Base-by-base conservation (phyloP, 2,797 vertebrate genomes). In the Momotus momota region DNA sequence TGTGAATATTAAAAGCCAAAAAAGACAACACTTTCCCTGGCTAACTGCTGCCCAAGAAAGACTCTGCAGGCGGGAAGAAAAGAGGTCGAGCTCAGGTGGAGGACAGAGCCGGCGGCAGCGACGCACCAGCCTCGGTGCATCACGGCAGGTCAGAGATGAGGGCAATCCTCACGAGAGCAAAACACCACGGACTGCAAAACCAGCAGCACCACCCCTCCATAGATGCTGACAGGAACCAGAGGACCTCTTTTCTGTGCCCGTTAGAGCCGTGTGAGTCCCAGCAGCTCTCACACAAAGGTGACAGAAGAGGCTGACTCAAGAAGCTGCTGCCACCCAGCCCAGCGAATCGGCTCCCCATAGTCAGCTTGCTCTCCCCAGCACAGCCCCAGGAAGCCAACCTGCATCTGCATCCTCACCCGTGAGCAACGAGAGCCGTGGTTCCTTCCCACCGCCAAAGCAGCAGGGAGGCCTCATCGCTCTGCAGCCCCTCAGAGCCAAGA, bases 1-100 rank as follows among this genome's bases (percentile, higher is more conserved):
- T 93, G 78, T 88, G 91, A 96, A 95, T 95, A 94, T 93, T 95
- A 89, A 95, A 95, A 52, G 14, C 60, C 22, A 66, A 58, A 60
- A 81, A 90, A 90, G 64, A 35, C 64, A 77, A 31, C 6, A 21
- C 58, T 58, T 46, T 43, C 79, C 21, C 33, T 48, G 69, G 88
- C 33, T 70, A 71, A 38, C 45, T 29, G 51, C 64, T 89, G 90
- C 86, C 95, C 94, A 69, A 79, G 73, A 12, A 31, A 4, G 1
- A 5, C 38, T 3, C 69, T 64, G 41, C 48, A 57, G 62, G 58
- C 35, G 73, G 48, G 40, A 51, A 25, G 75, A 66, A 25, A 45
- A 4, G 7, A 7, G 6, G 2, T 9, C 2, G 5, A 49, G 70
- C 31, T 41, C 2, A 1, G 33, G 11, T 26, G 18, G 73, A 58